Percentiles rank a stretch among this genome's conserved stretches.
These are phyloP conservation scores for Ursus arctos DNA, from an alignment of 2,113 vertebrate species.

Conservation along the genomic window DNA sequence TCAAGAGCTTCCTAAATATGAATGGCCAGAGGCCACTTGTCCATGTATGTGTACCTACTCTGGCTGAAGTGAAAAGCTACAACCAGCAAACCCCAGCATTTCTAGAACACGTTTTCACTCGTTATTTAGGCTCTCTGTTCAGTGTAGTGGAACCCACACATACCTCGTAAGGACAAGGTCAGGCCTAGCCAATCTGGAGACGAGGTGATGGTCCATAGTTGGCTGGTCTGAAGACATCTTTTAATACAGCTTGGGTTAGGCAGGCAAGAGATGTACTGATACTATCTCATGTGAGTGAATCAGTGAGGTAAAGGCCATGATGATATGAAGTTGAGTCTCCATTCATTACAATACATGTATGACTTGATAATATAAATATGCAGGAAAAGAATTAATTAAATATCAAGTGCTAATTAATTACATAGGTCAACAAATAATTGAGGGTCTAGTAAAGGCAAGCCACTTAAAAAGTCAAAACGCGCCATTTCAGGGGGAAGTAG, in stretches of 20 bases:
- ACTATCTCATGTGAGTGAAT: neutral
- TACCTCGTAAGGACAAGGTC: neutral
- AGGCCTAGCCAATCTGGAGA: neutral
- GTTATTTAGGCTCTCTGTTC: neutral
- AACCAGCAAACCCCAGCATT: neutral
- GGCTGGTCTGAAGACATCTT: neutral
- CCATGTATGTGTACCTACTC: neutral
- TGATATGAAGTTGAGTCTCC: neutral
- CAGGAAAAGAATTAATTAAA: conserved; percentile 3
- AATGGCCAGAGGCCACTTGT: neutral
- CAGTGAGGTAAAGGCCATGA: neutral
- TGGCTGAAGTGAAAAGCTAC: neutral
- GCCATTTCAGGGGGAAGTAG: neutral
- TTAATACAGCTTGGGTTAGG: neutral
- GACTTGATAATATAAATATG: conserved; percentile 12
- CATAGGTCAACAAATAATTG: neutral
- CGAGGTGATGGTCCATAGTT: neutral
- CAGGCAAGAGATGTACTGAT: neutral
- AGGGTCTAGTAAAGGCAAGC: neutral
- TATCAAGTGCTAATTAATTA: conserved; percentile 28
- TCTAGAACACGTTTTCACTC: neutral
- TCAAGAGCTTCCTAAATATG: neutral
- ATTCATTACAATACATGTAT: neutral
- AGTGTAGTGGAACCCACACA: neutral
- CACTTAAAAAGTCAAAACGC: neutral